Evolutionary conservation across 2,797 vertebrate genomes (phyloP), one percentile per base, ranked within the genome.

Genomic region (Chelon labrosus): DNA sequence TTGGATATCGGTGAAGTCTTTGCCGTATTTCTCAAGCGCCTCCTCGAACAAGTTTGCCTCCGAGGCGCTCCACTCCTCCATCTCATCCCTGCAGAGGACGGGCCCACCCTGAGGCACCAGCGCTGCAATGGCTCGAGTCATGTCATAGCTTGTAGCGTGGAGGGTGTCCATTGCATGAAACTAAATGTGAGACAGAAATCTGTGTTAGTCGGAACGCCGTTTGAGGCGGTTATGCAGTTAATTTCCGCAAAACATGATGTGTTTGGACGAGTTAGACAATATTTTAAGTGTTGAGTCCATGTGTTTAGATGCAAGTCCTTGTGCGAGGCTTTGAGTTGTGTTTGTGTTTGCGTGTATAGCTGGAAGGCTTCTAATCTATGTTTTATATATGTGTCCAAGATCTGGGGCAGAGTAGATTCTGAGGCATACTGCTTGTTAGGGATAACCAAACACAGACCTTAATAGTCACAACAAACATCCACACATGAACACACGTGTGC

Each of bases 161-260:
- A 99, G 95, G 1, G 97, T 99, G 92, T 99, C 98, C 98, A 99
- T 99, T 54, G 98, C 98, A 0, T 99, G 98, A 88, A 99, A 99
- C 98, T 99, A 2, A 46, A 58, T 27, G 49, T 10, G 10, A 35
- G 10, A 59, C 0, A 22, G 0, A 60, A 65, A 70, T 0, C 20
- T n/a, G 17, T 22, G 9, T 22, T 20, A 27, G 9, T 63, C 51
- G 27, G 7, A 20, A 10, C 27, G 2, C 5, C 19, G n/a, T 65
- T 19, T 57, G 11, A 46, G 49, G 3, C 13, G 46, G 35, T 70
- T 58, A 12, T 19, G 52, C n/a, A 16, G 37, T 57, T 13, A 12
- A 61, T 14, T 42, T 55, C 2, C 38, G 31, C 10, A 41, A 41
- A n/a, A 69, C 73, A 37, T 16, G 22, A 55, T 5, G 22, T 46